Evolutionary conservation across 2,797 vertebrate species (phyloP).

Genomic region (Synaphobranchus kaupii): DNA sequence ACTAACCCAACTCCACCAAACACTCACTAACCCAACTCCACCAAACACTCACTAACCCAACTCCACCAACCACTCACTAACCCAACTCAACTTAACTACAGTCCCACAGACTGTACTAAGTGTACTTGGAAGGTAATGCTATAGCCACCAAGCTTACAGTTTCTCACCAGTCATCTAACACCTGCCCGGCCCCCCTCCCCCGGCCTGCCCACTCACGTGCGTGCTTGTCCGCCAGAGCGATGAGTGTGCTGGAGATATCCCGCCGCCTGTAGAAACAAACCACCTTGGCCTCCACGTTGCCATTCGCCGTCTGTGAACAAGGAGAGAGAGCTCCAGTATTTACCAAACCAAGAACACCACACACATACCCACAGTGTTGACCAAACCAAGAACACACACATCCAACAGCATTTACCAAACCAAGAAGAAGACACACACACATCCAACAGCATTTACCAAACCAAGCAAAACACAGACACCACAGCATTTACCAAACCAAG

Average conservation of each 20-base stretch:
- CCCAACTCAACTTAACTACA: neutral
- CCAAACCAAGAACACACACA: constrained; percentile 45
- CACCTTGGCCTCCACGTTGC: constrained; percentile 98
- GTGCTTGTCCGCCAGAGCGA: constrained; percentile 96
- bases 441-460: constrained; percentile 57
- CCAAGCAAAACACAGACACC: neutral
- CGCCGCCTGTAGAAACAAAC: constrained; percentile 97
- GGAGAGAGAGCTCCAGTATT: neutral
- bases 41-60: too few species aligned
- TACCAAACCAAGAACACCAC: too few species aligned
- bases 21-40: too few species aligned
- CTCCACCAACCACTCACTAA: too few species aligned
- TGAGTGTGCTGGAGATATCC: constrained; percentile 95
- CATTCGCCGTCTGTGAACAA: constrained; percentile 90
- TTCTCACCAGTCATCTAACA: too few species aligned
- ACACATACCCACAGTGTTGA: constrained; percentile 47
- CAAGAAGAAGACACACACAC: neutral
- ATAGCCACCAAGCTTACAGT: neutral
- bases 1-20: too few species aligned
- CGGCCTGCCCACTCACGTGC: constrained; percentile 84
- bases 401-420: constrained; percentile 60
- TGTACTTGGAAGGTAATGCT: neutral
- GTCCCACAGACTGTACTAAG: neutral
- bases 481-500: too few species aligned
- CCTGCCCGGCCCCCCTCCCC: neutral